Base-by-base conservation (phyloP, 92 coral and sea anemone species). In the Scolanthus callimorphus region DNA sequence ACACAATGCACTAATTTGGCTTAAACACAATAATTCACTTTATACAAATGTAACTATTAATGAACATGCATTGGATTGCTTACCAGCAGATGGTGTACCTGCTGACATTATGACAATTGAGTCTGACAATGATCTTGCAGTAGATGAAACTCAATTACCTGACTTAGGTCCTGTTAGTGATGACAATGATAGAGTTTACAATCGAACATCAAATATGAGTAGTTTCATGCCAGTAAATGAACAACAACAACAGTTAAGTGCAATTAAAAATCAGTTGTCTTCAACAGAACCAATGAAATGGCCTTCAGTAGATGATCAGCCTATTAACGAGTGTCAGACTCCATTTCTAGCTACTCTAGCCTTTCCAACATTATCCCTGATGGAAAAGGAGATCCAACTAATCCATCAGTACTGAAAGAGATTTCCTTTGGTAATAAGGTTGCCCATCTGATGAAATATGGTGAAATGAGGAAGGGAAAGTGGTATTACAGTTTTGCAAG, bases 141-240 rank as follows among this genome's bases (percentile, higher is more conserved):
- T 61, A 47, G 80, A 79, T 44, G 85, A 79, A 46, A 26, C 56
- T 31, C 27, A 13, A 10, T 49, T 43, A 47, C 65, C 74, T 29
- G 73, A 71, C 63, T 49, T 29, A 51, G 70, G 62, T 10, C 61
- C 71, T 12, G 17, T n/a, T n/a, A n/a, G n/a, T n/a, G n/a, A n/a
- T n/a, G n/a, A n/a, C n/a, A n/a, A n/a, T n/a, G n/a, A n/a, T n/a
- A 53, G 28, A 28, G 81, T 80, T 57, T 80, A 73, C 55, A 73
- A 66, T 73, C 62, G 58, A 22, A 59, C 76, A 45, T 30, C 76
- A 27, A 81, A 73, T 47, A 73, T 80, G 71, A 73, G 76, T 74
- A 80, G 71, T 74, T 65, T 79, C n/a, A 23, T 79, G 57, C 85
- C 85, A 22, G 84, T 77, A 52, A 72, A 71, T 60, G 45, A 77